phyloP scores from a whole-genome alignment of 2,888 invertebrate genomes.

The Melanargia galathea region DNA sequence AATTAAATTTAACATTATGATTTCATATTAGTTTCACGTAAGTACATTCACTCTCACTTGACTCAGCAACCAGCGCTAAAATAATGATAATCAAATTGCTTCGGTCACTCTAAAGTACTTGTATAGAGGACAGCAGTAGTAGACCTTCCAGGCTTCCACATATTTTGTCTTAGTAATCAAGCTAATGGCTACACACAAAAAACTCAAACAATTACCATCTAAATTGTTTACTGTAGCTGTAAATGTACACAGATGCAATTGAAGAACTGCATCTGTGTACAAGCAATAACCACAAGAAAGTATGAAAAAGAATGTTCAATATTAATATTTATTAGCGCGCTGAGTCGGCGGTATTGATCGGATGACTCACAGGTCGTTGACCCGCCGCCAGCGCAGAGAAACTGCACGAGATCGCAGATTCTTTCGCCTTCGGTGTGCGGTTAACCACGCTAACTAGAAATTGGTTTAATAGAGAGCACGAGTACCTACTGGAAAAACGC shows the following conservation, averaged over 20 bases:
- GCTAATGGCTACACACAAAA: too few species aligned
- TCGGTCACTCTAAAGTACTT: too few species aligned
- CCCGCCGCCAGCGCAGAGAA: slow-evolving; percentile 38
- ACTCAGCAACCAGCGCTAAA: too few species aligned
- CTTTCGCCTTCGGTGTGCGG: slow-evolving; percentile 4
- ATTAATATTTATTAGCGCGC: slow-evolving; percentile 33
- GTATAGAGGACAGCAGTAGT: too few species aligned
- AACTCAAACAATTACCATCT: neutral
- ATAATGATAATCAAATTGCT: too few species aligned
- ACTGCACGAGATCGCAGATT: slow-evolving; percentile 32
- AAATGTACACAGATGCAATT: neutral
- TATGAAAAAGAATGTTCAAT: slow-evolving; percentile 29
- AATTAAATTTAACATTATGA: too few species aligned
- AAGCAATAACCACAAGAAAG: slow-evolving; percentile 18
- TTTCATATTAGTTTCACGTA: too few species aligned
- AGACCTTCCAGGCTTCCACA: too few species aligned
- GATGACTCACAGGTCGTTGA: slow-evolving; percentile 38
- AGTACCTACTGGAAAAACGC: neutral
- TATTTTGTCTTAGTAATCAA: too few species aligned
- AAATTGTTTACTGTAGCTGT: neutral
- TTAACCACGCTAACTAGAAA: slow-evolving; percentile 12
- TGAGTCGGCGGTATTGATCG: slow-evolving; percentile 27
- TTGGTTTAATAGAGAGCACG: neutral
- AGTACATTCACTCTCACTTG: too few species aligned
- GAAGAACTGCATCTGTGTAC: neutral